These are phyloP conservation scores for Sapayoa aenigma DNA, from an alignment of 2,113 vertebrate species.

Conservation along the genomic window DNA sequence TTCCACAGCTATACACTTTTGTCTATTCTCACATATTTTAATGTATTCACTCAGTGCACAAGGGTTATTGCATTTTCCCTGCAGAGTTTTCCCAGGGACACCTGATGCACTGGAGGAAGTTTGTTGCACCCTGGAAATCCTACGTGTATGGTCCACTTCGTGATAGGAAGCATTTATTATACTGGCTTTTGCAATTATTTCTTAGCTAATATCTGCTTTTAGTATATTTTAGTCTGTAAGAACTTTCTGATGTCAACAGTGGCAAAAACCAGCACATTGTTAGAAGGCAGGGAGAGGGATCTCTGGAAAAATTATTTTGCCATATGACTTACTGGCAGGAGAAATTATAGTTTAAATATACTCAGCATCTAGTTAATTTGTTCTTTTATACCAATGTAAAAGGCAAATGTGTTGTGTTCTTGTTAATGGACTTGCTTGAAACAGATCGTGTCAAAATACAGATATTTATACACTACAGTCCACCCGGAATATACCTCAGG, in stretches of 20 bases:
- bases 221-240: not conserved
- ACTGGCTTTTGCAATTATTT: not conserved
- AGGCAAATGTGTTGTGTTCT: not conserved
- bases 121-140: not conserved
- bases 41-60: not conserved
- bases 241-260: not conserved
- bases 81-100: not conserved
- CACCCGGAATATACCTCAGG: not conserved
- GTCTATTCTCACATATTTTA: not conserved
- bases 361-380: not conserved
- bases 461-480: not conserved
- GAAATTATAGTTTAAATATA: not conserved
- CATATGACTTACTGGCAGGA: not conserved
- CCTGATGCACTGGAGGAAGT: not conserved
- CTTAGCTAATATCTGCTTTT: not conserved
- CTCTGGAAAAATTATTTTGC: not conserved
- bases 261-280: not conserved
- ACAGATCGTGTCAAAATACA: not conserved
- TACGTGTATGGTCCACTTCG: not conserved
- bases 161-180: not conserved
- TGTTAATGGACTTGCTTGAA: not conserved
- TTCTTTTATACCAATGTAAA: not conserved
- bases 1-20: not conserved
- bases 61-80: not conserved
- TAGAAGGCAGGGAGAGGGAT: not conserved